These are phyloP conservation scores for Griposia aprilina DNA, from an alignment of 2,888 invertebrate species.

Conservation along the genomic window DNA sequence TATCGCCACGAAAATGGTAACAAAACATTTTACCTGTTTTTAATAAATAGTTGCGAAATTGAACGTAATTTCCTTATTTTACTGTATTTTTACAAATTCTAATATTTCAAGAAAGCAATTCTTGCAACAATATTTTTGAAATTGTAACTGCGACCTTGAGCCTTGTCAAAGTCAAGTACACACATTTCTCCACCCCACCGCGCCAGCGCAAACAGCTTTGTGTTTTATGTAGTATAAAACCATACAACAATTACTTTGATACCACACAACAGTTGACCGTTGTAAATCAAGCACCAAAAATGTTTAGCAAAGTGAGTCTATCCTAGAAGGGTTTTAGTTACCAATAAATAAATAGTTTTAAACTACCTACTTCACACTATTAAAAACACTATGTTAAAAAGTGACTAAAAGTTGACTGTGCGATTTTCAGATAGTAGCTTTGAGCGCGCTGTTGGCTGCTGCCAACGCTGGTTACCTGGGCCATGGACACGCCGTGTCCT, in stretches of 20 bases:
- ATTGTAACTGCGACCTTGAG: constrained; percentile 40
- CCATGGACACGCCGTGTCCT: constrained; percentile 66
- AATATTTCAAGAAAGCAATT: constrained; percentile 1
- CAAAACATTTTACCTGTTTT: background rate
- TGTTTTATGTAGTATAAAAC: constrained; percentile 67
- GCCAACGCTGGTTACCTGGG: constrained; percentile 75
- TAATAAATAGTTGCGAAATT: background rate
- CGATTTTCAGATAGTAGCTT: constrained; percentile 56
- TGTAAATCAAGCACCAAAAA: constrained; percentile 63
- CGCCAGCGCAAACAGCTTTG: constrained; percentile 45
- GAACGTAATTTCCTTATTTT: background rate
- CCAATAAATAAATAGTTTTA: background rate
- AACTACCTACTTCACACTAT: background rate
- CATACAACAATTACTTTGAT: constrained; percentile 55
- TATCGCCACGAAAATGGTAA: too few relatives aligned
- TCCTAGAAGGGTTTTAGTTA: background rate
- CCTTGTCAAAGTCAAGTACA: constrained; percentile 59
- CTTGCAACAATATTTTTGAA: background rate
- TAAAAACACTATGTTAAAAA: background rate
- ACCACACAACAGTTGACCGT: constrained; percentile 69
- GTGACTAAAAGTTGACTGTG: background rate
- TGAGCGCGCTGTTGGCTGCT: constrained; percentile 71
- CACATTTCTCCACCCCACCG: constrained; percentile 64
- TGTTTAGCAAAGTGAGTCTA: constrained; percentile 73
- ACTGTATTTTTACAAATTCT: background rate